Percentiles rank a stretch among this genome's conserved stretches.
Evolutionary conservation across 1,140 invertebrate genomes (phyloP).

Genomic region (Magallana gigas): DNA sequence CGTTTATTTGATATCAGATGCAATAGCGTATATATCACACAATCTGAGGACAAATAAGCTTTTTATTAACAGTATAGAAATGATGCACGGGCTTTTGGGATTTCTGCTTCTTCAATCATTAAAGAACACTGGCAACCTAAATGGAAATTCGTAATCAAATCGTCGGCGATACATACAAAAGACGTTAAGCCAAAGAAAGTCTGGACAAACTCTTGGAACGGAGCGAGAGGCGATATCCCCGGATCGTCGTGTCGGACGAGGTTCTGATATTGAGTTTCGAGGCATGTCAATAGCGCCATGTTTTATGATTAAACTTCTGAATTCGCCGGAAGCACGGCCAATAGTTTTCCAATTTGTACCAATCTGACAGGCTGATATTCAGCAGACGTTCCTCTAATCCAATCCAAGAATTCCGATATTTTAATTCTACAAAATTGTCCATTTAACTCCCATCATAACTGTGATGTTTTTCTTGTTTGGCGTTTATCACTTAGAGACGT

Average conservation of each 20-base stretch:
- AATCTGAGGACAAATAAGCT: too few relatives aligned
- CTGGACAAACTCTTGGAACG: neutral
- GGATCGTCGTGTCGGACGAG: neutral
- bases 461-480: too few relatives aligned
- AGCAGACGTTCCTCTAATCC: neutral
- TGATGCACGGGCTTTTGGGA: too few relatives aligned
- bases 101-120: too few relatives aligned
- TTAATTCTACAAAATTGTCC: neutral
- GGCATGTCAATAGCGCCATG: conserved; percentile 11
- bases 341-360: conserved; percentile 31
- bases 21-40: too few relatives aligned
- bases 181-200: neutral
- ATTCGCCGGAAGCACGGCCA: neutral
- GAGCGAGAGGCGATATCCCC: neutral
- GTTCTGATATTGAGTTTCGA: conserved; percentile 1
- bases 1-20: too few relatives aligned
- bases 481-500: too few relatives aligned
- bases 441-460: too few relatives aligned
- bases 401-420: conserved; percentile 3
- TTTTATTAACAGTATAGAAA: too few relatives aligned
- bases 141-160: neutral
- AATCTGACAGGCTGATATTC: conserved; percentile 6
- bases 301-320: conserved; percentile 7
- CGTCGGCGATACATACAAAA: neutral
- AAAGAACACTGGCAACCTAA: neutral